Conservation (phyloP, 64 coral and sea anemone species). For the Dendronephthya gigantea region DNA sequence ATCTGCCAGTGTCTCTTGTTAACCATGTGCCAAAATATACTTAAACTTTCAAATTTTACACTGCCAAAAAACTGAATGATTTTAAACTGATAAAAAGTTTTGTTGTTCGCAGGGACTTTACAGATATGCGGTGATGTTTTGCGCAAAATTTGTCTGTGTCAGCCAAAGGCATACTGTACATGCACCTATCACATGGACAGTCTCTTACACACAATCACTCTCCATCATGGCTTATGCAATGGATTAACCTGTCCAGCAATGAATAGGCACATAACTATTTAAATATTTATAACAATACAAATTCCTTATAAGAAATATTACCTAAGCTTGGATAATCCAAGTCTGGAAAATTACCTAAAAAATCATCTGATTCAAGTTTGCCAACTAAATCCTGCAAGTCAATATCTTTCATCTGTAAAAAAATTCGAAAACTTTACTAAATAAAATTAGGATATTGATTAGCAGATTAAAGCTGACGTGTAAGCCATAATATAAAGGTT, state of each 20-base stretch:
- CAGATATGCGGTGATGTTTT: too few species aligned
- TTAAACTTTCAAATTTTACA: too few species aligned
- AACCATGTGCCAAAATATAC: too few species aligned
- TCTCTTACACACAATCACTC: not conserved
- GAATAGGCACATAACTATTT: not conserved
- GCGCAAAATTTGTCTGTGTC: too few species aligned
- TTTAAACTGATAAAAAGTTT: too few species aligned
- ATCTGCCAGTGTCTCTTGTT: too few species aligned
- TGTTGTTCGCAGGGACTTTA: too few species aligned
- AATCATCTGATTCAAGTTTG: not conserved
- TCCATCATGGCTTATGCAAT: not conserved
- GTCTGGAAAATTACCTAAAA: not conserved
- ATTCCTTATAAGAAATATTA: not conserved
- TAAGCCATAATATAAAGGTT: too few species aligned
- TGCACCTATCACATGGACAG: not conserved
- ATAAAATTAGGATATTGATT: not conserved
- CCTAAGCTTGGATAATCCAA: not conserved
- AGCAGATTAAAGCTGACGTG: not conserved
- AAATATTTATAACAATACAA: not conserved
- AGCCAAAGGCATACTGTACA: not conserved
- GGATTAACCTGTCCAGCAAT: not conserved
- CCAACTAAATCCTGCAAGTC: not conserved
- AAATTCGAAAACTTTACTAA: not conserved
- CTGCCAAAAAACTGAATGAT: too few species aligned
- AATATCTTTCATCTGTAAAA: slow-evolving; percentile 12